These are phyloP conservation scores for Colostygia pectinataria DNA, from an alignment of 2,888 invertebrate genomes.

Conservation along the genomic window DNA sequence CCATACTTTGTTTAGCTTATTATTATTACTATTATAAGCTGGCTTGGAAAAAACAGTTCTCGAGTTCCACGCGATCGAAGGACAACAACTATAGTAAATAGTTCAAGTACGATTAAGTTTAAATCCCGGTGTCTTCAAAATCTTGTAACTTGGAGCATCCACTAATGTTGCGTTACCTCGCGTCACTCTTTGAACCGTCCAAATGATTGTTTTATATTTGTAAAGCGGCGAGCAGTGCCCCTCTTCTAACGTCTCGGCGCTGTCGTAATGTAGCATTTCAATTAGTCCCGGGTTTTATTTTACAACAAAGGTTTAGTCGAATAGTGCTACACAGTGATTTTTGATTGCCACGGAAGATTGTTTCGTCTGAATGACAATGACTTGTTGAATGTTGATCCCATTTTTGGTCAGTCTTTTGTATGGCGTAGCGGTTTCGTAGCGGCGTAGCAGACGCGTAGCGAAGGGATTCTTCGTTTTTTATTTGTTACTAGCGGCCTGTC, in stretches of 20 bases:
- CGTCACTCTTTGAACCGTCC: slow-evolving; percentile 76
- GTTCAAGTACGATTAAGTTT: too few species aligned
- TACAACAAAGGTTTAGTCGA: slow-evolving; percentile 63
- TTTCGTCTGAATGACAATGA: slow-evolving; percentile 40
- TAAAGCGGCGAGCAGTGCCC: slow-evolving; percentile 72
- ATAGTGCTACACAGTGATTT: slow-evolving; percentile 51
- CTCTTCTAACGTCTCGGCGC: slow-evolving; percentile 53
- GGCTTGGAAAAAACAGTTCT: too few species aligned
- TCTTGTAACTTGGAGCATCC: slow-evolving; percentile 40
- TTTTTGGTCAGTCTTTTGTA: slow-evolving; percentile 38
- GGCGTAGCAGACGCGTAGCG: slow-evolving; percentile 29
- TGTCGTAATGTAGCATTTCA: slow-evolving; percentile 77
- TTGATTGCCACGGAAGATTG: slow-evolving; percentile 47
- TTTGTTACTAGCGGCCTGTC: too few species aligned
- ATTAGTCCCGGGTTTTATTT: slow-evolving; percentile 71
- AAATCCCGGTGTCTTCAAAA: background rate
- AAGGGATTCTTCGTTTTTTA: background rate
- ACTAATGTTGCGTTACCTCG: slow-evolving; percentile 63
- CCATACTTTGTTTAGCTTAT: too few species aligned
- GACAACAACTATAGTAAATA: background rate
- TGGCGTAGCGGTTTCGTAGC: slow-evolving; percentile 28
- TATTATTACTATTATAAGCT: too few species aligned
- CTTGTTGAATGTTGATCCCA: slow-evolving; percentile 41
- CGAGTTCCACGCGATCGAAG: too few species aligned
- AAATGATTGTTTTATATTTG: slow-evolving; percentile 82